A percentile compares a stretch with the other conserved stretches of the same genome.
Conservation (phyloP, 2,113 vertebrate species). For the Piaya cayana region DNA sequence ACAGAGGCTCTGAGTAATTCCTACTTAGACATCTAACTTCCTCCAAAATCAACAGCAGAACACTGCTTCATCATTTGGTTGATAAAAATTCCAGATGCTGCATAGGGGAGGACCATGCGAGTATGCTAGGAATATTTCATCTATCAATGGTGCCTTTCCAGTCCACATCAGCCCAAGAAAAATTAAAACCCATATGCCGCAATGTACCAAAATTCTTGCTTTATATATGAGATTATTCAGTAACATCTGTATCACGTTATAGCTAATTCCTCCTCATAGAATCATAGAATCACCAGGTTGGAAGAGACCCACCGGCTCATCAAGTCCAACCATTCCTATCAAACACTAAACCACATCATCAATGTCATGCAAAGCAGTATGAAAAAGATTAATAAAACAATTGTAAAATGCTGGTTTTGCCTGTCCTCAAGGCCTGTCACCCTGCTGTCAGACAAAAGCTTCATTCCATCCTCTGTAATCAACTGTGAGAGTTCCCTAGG, state of each 20-base stretch:
- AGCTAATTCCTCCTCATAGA: not conserved
- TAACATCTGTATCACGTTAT: not conserved
- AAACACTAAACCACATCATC: too few relatives aligned
- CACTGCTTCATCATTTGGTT: not conserved
- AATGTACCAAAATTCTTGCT: not conserved
- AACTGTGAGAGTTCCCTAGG: not conserved
- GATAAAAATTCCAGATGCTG: not conserved
- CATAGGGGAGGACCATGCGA: not conserved
- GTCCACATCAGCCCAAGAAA: not conserved
- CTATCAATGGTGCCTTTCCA: not conserved
- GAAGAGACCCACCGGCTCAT: too few relatives aligned
- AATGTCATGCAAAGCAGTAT: not conserved
- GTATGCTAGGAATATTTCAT: not conserved
- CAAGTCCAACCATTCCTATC: too few relatives aligned
- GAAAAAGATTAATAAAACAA: not conserved
- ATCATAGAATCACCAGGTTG: too few relatives aligned
- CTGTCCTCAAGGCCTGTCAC: not conserved
- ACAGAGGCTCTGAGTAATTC: not conserved
- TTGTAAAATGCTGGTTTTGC: not conserved
- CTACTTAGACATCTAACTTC: not conserved
- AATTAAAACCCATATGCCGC: not conserved
- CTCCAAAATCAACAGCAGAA: not conserved
- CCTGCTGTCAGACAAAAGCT: not conserved
- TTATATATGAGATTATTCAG: not conserved
- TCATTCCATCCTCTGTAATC: not conserved